Evolutionary conservation across 1,140 invertebrate genomes (phyloP).

Genomic region (Ostrea edulis): DNA sequence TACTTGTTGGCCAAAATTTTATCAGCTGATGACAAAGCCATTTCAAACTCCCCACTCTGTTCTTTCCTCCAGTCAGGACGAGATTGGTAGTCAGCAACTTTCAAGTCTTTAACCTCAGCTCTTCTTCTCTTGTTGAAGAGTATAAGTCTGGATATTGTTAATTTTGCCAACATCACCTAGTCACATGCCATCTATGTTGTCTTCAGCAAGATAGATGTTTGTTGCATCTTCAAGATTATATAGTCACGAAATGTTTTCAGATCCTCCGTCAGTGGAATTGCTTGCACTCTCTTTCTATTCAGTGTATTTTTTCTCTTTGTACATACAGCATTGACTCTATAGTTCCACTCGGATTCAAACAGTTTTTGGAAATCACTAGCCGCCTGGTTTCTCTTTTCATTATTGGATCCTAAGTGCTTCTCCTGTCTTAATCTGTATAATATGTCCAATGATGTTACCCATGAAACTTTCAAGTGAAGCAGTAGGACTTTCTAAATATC

Average conservation of each 20-base stretch:
- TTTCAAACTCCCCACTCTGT: constrained; percentile 41
- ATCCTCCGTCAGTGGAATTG: constrained; percentile 55
- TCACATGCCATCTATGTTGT: neutral
- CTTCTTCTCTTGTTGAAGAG: constrained; percentile 54
- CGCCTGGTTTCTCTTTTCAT: constrained; percentile 8
- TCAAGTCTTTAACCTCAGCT: constrained; percentile 54
- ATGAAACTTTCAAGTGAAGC: constrained; percentile 46
- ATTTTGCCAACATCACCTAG: constrained; percentile 42
- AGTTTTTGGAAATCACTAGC: constrained; percentile 45
- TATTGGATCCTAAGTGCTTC: constrained; percentile 35
- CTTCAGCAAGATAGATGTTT: neutral
- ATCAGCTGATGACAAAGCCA: constrained; percentile 44
- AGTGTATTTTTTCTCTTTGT: constrained; percentile 40
- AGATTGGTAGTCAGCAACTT: constrained; percentile 44
- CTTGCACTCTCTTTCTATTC: constrained; percentile 45
- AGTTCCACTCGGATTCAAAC: constrained; percentile 53
- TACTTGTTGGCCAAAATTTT: constrained; percentile 46
- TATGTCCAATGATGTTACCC: constrained; percentile 53
- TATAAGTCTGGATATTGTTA: constrained; percentile 42
- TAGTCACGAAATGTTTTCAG: constrained; percentile 41
- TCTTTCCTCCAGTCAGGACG: constrained; percentile 46
- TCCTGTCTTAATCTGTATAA: constrained; percentile 51
- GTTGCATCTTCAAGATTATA: constrained; percentile 35
- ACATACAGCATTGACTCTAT: constrained; percentile 46
- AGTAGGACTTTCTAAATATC: constrained; percentile 42